Percentiles rank a stretch among this genome's conserved stretches.
Evolutionary conservation across 2,888 invertebrate species (phyloP).

Genomic region (Polyommatus iphigenia): DNA sequence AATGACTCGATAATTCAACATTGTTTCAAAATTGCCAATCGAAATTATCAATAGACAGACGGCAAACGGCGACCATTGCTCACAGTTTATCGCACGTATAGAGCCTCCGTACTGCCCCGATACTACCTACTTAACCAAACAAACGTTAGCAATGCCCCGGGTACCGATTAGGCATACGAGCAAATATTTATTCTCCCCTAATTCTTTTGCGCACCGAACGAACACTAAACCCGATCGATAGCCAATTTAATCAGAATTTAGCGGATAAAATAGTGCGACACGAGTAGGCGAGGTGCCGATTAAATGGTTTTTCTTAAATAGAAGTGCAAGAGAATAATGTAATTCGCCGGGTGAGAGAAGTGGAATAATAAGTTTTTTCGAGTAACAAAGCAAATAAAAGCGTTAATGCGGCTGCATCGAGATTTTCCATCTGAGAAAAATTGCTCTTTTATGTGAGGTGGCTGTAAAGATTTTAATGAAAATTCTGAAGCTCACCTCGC

Average conservation of each 20-base stretch:
- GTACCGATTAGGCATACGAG: conserved; percentile 10
- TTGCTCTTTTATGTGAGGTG: conserved; percentile 72
- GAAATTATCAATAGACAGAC: background rate
- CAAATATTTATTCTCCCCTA: background rate
- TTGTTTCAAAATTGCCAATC: background rate
- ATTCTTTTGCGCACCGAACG: conserved; percentile 1
- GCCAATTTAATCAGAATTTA: conserved; percentile 24
- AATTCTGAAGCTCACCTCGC: conserved; percentile 57
- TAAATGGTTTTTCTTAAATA: conserved; percentile 59
- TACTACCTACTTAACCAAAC: background rate
- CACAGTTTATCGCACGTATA: conserved; percentile 1
- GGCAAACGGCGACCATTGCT: background rate
- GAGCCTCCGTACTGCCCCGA: background rate
- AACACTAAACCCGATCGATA: background rate
- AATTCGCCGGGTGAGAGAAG: conserved; percentile 68
- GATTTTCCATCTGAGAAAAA: conserved; percentile 73
- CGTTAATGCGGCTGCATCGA: conserved; percentile 76
- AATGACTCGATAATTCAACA: background rate
- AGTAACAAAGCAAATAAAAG: conserved; percentile 73
- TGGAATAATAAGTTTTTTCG: conserved; percentile 75
- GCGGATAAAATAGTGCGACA: conserved; percentile 29
- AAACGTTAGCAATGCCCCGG: background rate
- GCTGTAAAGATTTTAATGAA: conserved; percentile 73
- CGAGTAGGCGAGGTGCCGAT: conserved; percentile 41
- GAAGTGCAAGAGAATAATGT: conserved; percentile 66